These are phyloP conservation scores for Cavia aperea DNA, from an alignment of 2,113 vertebrate species.

Conservation along the genomic window DNA sequence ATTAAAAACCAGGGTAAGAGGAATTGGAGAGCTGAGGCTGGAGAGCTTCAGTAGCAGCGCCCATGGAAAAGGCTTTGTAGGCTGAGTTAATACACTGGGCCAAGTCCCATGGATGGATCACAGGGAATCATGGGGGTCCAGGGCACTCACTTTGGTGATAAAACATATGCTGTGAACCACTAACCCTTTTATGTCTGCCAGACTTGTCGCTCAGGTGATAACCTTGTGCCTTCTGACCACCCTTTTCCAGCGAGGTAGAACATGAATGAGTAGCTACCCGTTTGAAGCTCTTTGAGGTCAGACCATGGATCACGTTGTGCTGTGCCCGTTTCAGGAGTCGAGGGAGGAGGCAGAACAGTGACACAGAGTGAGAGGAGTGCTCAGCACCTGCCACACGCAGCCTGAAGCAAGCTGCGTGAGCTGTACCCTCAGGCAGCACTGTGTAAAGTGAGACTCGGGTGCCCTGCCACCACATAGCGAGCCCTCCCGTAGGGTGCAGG, in stretches of 20 bases:
- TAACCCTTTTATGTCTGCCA: not conserved
- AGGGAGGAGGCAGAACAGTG: not conserved
- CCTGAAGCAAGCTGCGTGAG: not conserved
- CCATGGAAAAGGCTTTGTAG: not conserved
- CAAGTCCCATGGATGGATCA: not conserved
- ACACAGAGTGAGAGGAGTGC: not conserved
- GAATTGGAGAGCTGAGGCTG: not conserved
- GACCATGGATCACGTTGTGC: not conserved
- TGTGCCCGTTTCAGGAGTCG: too few relatives aligned
- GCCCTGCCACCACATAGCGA: not conserved
- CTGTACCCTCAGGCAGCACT: not conserved
- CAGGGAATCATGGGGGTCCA: conserved; percentile 21
- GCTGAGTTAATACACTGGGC: not conserved
- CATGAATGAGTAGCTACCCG: not conserved
- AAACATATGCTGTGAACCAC: not conserved
- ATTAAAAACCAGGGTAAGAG: not conserved
- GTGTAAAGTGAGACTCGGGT: not conserved
- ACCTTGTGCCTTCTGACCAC: not conserved
- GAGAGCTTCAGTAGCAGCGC: conserved; percentile 7
- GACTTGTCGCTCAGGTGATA: not conserved
- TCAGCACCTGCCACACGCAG: not conserved
- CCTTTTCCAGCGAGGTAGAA: not conserved
- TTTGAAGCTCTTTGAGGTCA: not conserved
- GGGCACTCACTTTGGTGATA: not conserved
- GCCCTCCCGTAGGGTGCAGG: not conserved